Percentiles rank a stretch among this genome's conserved stretches.
These are phyloP conservation scores for Nasonia vitripennis DNA, from an alignment of 1,140 invertebrate genomes.

Conservation along the genomic window DNA sequence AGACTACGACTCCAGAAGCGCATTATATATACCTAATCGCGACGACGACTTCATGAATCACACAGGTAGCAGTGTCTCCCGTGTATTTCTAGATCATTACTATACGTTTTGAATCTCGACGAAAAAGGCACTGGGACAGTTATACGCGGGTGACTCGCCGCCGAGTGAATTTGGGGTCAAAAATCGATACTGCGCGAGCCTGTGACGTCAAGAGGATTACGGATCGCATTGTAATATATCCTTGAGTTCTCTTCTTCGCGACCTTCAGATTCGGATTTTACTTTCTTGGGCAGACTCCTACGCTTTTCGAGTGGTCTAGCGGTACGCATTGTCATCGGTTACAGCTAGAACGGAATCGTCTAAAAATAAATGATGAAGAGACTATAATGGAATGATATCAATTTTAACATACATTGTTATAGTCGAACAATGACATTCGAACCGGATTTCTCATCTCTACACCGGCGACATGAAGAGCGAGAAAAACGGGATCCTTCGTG, in stretches of 20 bases:
- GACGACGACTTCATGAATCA: not conserved
- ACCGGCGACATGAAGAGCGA: not conserved
- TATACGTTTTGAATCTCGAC: not conserved
- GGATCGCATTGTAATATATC: not conserved
- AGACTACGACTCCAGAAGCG: not conserved
- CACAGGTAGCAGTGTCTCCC: not conserved
- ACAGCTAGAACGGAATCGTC: not conserved
- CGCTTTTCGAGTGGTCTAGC: not conserved
- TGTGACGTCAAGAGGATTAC: not conserved
- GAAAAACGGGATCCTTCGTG: not conserved
- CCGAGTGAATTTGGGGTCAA: not conserved
- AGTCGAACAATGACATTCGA: not conserved
- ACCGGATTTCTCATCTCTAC: not conserved
- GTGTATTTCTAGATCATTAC: not conserved
- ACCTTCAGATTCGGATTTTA: constrained; percentile 19
- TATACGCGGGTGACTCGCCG: not conserved
- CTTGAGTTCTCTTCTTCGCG: not conserved
- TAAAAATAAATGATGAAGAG: too few relatives aligned
- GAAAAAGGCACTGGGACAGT: not conserved
- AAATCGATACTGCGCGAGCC: not conserved
- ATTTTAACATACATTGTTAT: not conserved
- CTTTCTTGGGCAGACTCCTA: not conserved
- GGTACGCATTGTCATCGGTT: constrained; percentile 5
- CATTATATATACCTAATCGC: not conserved
- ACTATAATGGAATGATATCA: not conserved